Evolutionary conservation across 1,140 invertebrate species (phyloP), one percentile per base, ranked within the genome.

Genomic region (Galleria mellonella): DNA sequence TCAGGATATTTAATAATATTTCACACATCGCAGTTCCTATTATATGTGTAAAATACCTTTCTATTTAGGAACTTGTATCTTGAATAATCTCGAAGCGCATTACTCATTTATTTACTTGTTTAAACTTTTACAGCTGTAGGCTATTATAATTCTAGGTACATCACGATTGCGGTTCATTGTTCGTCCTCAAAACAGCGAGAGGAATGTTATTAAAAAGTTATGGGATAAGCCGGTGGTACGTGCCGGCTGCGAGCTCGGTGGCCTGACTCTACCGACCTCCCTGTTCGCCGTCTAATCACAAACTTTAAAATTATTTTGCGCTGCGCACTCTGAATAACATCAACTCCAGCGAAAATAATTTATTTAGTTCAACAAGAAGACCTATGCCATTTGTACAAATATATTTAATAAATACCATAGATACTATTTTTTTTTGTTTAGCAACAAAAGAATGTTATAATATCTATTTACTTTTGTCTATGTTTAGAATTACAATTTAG

Each of bases 191-290:
- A 70, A 70, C 72, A 62, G 48, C 65, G 61, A 57, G 52, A 67
- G 61, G 68, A 77, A 83, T 69, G 70, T 78, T 81, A 81, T 83
- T 81, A 81, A 78, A 83, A 83, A 83, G 78, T 83, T 83, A 73
- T 72, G 69, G 70, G 62, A 77, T 79, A 78, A 78, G 70, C 57
- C 54, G 28, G 40, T 33, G 49, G 52, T 75, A 77, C 72, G 74
- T 75, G 71, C 57, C 59, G 57, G 9, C 51, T 45, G 53, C 52
- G 47, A 44, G 55, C 49, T 23, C 6, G 17, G 17, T 3, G n/a
- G 17, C 17, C 17, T 6, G 17, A 23, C 17, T 23, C 17, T 23
- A 23, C 17, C 17, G 17, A 23, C 17, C 2, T 23, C 17, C 6
- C 17, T 6, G 17, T 23, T 23, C 56, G 32, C 46, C 37, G 46